A percentile compares a stretch with the other conserved stretches of the same genome.
phyloP scores from a whole-genome alignment of 2,888 invertebrate species.

The Leucophenga montana region DNA sequence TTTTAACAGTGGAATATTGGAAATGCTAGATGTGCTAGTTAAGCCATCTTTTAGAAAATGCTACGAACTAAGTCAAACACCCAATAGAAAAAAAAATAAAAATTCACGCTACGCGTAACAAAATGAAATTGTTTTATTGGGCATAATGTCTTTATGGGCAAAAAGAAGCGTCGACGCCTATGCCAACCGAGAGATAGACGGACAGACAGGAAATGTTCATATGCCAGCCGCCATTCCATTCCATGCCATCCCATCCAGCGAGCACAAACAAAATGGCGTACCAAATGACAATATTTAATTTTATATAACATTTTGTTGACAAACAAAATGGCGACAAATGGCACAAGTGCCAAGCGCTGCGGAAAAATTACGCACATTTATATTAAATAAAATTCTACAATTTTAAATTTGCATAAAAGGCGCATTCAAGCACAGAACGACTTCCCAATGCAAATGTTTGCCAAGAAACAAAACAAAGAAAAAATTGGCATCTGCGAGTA shows the following conservation, averaged over 20 bases:
- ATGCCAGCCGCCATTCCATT: no score
- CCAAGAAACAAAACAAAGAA: not conserved
- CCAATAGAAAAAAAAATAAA: no score
- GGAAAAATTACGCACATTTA: slow-evolving; percentile 52
- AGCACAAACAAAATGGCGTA: slow-evolving; percentile 16
- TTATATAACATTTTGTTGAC: not conserved
- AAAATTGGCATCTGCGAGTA: no score
- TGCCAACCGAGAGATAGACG: slow-evolving; percentile 28
- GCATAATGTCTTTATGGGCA: slow-evolving; percentile 68
- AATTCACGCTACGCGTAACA: slow-evolving; percentile 31
- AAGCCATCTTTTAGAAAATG: no score
- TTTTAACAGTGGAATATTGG: no score
- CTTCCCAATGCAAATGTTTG: slow-evolving; percentile 27
- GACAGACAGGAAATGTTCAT: slow-evolving; percentile 15
- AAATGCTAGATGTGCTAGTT: no score
- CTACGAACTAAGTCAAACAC: no score
- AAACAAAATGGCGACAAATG: slow-evolving; percentile 31
- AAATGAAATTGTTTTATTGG: slow-evolving; percentile 68
- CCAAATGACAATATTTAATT: slow-evolving; percentile 39
- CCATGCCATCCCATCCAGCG: no score
- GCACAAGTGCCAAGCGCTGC: slow-evolving; percentile 33
- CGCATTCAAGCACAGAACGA: not conserved
- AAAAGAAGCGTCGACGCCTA: not conserved
- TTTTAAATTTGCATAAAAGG: slow-evolving; percentile 52
- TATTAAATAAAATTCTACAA: slow-evolving; percentile 38